A percentile compares a stretch with the other conserved stretches of the same genome.
Evolutionary conservation across 2,888 invertebrate genomes (phyloP).

Genomic region (Archaeoteleia sp.): DNA sequence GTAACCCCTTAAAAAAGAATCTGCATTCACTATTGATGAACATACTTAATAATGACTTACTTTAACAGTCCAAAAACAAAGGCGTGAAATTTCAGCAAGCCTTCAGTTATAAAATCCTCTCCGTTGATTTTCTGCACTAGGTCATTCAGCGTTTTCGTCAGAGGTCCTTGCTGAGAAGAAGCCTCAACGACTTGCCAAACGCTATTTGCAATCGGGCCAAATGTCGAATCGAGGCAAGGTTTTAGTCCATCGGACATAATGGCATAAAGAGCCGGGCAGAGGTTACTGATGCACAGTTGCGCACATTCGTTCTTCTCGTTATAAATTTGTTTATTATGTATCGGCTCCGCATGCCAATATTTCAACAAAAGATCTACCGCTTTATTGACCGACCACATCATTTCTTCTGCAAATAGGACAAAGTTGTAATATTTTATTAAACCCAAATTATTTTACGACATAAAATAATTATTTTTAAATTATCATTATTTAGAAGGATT

Average conservation of each 20-base stretch:
- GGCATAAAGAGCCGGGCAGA: constrained; percentile 90
- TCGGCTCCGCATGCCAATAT: constrained; percentile 80
- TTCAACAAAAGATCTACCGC: constrained; percentile 85
- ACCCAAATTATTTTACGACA: no score
- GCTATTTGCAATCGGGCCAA: constrained; percentile 89
- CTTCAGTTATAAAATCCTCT: constrained; percentile 88
- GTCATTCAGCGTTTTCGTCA: constrained; percentile 89
- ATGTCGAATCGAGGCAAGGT: constrained; percentile 87
- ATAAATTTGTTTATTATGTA: constrained; percentile 75
- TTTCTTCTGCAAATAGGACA: constrained; percentile 78
- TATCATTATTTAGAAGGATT: constrained; percentile 31
- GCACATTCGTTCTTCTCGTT: constrained; percentile 81
- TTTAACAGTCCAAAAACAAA: constrained; percentile 91
- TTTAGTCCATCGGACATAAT: constrained; percentile 90
- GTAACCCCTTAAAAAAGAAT: no score
- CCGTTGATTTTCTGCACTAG: constrained; percentile 88
- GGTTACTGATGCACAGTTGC: constrained; percentile 83
- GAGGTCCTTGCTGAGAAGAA: constrained; percentile 89
- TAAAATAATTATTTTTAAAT: no score
- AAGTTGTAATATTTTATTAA: no score
- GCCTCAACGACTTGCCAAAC: constrained; percentile 94
- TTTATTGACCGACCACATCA: constrained; percentile 84
- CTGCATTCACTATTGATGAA: no score
- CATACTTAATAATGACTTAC: constrained; percentile 76
- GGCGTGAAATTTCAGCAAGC: constrained; percentile 90